A percentile compares a stretch with the other conserved stretches of the same genome.
phyloP scores from a whole-genome alignment of 2,888 invertebrate genomes.

The Rhagium mordax region DNA sequence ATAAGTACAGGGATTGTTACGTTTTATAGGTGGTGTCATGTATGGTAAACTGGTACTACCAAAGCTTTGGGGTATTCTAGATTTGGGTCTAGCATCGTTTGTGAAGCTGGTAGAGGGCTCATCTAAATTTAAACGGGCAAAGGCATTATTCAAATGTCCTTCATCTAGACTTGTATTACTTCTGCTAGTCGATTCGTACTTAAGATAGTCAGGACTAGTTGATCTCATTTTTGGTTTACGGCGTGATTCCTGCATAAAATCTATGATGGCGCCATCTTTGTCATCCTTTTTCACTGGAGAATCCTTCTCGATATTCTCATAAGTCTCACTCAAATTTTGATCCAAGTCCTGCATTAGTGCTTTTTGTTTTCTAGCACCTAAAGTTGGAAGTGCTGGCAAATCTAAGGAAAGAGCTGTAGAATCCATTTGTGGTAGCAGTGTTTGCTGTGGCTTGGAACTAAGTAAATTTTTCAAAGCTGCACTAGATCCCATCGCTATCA shows the following conservation, averaged over 20 bases:
- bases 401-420: slow-evolving; percentile 85
- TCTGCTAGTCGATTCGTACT: slow-evolving; percentile 5
- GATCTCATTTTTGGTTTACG: slow-evolving; percentile 29
- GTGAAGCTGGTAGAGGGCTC: slow-evolving; percentile 64
- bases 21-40: slow-evolving; percentile 54
- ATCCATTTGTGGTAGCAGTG: slow-evolving; percentile 80
- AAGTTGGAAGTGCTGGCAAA: slow-evolving; percentile 83
- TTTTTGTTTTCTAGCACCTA: slow-evolving; percentile 87
- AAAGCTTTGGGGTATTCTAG: slow-evolving; percentile 53
- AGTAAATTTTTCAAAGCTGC: slow-evolving; percentile 95
- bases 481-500: slow-evolving; percentile 97
- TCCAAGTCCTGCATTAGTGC: slow-evolving; percentile 89
- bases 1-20: slow-evolving; percentile 60
- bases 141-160: slow-evolving; percentile 39
- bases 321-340: slow-evolving; percentile 89
- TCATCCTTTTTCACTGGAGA: slow-evolving; percentile 75
- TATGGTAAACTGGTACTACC: slow-evolving; percentile 64
- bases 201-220: slow-evolving; percentile 30
- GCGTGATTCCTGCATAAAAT: slow-evolving; percentile 40
- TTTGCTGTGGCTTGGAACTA: slow-evolving; percentile 84
- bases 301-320: slow-evolving; percentile 89
- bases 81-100: slow-evolving; percentile 44
- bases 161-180: slow-evolving; percentile 16
- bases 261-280: slow-evolving; percentile 34
- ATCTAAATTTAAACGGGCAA: slow-evolving; percentile 62